Evolutionary conservation across 2,888 invertebrate genomes (phyloP).

Genomic region (Nomada hirtipes): DNA sequence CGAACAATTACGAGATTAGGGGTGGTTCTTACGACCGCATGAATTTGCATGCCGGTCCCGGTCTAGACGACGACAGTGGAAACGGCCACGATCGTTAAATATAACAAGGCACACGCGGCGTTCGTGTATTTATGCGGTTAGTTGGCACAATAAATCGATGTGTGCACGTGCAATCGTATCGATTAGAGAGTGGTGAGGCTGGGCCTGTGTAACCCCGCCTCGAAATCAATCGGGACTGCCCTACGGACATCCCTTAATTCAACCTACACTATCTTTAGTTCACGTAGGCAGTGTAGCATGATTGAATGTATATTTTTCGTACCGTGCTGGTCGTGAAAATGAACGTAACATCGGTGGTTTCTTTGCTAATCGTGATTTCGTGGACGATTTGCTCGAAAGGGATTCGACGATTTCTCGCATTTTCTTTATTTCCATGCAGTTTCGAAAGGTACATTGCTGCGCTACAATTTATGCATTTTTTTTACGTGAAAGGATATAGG

Average conservation of each 20-base stretch:
- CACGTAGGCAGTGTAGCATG: conserved; percentile 11
- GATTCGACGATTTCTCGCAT: too few relatives aligned
- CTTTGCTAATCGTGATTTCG: neutral
- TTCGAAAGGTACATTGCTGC: too few relatives aligned
- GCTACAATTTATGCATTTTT: too few relatives aligned
- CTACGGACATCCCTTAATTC: conserved; percentile 54
- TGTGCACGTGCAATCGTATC: conserved; percentile 60
- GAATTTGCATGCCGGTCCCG: conserved; percentile 16
- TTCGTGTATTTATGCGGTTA: conserved; percentile 50
- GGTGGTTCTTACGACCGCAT: neutral
- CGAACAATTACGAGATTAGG: conserved; percentile 17
- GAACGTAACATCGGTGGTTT: neutral
- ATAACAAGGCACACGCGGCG: conserved; percentile 21
- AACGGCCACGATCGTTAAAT: conserved; percentile 42
- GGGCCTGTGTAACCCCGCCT: conserved; percentile 55
- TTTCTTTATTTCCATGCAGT: too few relatives aligned
- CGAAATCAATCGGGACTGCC: conserved; percentile 57
- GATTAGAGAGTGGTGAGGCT: conserved; percentile 62
- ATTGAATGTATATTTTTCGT: conserved; percentile 19
- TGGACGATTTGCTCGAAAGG: neutral
- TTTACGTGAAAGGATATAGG: too few relatives aligned
- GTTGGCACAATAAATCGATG: conserved; percentile 55
- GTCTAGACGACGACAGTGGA: conserved; percentile 1
- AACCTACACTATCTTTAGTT: conserved; percentile 6
- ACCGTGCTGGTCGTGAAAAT: neutral